Evolutionary conservation across 2,888 invertebrate species (phyloP).

Genomic region (Capitulum mitella): DNA sequence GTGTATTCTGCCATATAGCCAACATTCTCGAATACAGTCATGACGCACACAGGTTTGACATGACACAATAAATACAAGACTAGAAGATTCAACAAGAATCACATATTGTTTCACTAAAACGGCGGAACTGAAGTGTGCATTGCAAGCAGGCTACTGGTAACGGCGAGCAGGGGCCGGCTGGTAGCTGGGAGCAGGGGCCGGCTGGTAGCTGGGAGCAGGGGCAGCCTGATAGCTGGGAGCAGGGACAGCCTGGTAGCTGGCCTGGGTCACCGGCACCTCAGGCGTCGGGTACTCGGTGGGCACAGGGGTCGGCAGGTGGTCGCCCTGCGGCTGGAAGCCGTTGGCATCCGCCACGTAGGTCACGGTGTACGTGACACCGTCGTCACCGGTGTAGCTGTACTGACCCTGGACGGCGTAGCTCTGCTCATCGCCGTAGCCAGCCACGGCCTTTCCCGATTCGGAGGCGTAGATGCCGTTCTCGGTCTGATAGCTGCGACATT

Average conservation of each 20-base stretch:
- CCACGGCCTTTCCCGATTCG: slow-evolving; percentile 3
- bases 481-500: not conserved
- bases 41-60: too few species aligned
- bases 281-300: slow-evolving; percentile 6
- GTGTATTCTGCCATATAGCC: too few species aligned
- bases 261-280: not conserved
- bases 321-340: slow-evolving; percentile 17
- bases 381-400: slow-evolving; percentile 7
- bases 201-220: not conserved
- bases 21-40: too few species aligned
- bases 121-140: too few species aligned
- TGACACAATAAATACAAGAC: too few species aligned
- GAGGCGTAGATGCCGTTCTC: slow-evolving; percentile 13
- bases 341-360: not conserved
- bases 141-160: too few species aligned
- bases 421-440: not conserved
- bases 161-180: too few species aligned
- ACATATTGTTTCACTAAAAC: too few species aligned
- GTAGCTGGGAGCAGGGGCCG: not conserved
- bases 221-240: not conserved
- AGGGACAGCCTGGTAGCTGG: not conserved
- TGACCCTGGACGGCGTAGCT: slow-evolving; percentile 5
- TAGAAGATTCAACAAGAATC: too few species aligned
- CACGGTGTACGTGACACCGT: not conserved
- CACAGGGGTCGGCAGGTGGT: not conserved